A percentile compares a stretch with the other conserved stretches of the same genome.
Evolutionary conservation across 2,888 invertebrate genomes (phyloP).

Genomic region (Fragum sueziense): DNA sequence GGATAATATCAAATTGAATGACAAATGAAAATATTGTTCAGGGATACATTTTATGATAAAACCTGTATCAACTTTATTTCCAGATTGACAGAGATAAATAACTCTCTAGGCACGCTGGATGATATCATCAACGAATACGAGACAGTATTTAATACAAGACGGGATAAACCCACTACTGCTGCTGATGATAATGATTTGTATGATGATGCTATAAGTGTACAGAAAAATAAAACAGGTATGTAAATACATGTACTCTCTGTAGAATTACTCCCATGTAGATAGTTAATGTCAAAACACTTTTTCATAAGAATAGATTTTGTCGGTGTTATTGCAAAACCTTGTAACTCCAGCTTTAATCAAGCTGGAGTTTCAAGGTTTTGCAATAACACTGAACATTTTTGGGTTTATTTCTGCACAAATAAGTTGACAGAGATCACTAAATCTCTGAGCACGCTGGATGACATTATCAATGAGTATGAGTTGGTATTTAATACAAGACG

Average conservation of each 20-base stretch:
- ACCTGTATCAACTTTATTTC: background rate
- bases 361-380: too few species aligned
- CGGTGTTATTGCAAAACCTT: too few species aligned
- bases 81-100: constrained; percentile 43
- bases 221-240: constrained; percentile 6
- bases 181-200: constrained; percentile 39
- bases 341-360: too few species aligned
- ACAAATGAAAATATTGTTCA: too few species aligned
- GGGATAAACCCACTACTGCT: background rate
- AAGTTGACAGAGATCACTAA: constrained; percentile 46
- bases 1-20: too few species aligned
- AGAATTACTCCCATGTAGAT: too few species aligned
- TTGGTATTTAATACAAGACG: background rate
- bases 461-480: constrained; percentile 46
- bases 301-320: too few species aligned
- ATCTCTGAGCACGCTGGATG: constrained; percentile 55
- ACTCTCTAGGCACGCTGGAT: constrained; percentile 56
- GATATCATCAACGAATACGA: constrained; percentile 50
- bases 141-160: background rate
- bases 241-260: too few species aligned
- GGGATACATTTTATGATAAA: too few species aligned
- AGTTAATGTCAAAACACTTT: too few species aligned
- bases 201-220: constrained; percentile 52
- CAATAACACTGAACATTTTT: too few species aligned
- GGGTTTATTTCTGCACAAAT: too few species aligned